Conservation (phyloP, 1,140 invertebrate genomes). For the Caenorhabditis remanei region DNA sequence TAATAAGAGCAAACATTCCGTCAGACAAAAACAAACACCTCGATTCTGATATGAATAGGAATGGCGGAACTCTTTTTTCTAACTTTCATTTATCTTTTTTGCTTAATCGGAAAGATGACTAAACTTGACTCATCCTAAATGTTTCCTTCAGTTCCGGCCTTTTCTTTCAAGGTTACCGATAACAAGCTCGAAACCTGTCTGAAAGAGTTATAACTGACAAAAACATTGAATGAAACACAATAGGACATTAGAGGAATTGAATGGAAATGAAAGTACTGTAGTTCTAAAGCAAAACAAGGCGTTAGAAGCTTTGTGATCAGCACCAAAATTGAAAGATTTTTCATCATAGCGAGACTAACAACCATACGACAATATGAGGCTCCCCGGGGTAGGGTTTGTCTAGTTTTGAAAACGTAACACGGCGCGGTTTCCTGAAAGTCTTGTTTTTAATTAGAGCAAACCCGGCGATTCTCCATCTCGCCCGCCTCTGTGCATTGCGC, state of each 20-base stretch:
- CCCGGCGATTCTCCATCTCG: slow-evolving; percentile 42
- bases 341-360: neutral
- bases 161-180: slow-evolving; percentile 7
- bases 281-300: neutral
- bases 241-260: neutral
- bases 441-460: slow-evolving; percentile 55
- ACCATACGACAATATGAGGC: neutral
- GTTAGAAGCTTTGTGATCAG: too few relatives aligned
- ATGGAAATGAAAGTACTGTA: slow-evolving; percentile 4
- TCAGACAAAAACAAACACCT: neutral
- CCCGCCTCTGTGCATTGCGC: slow-evolving; percentile 34
- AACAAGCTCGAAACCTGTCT: neutral
- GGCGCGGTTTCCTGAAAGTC: slow-evolving; percentile 40
- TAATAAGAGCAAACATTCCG: slow-evolving; percentile 17
- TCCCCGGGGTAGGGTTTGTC: neutral
- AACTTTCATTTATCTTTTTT: neutral
- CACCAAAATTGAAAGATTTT: too few relatives aligned
- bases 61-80: slow-evolving; percentile 26
- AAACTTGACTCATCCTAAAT: slow-evolving; percentile 18
- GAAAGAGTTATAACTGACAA: neutral
- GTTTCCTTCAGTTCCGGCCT: slow-evolving; percentile 26
- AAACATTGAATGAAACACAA: neutral
- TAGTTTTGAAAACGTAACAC: slow-evolving; percentile 46
- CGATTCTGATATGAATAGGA: slow-evolving; percentile 2
- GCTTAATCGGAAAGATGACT: slow-evolving; percentile 8